Evolutionary conservation across 2,888 invertebrate species (phyloP).

Genomic region (Neria commutata): DNA sequence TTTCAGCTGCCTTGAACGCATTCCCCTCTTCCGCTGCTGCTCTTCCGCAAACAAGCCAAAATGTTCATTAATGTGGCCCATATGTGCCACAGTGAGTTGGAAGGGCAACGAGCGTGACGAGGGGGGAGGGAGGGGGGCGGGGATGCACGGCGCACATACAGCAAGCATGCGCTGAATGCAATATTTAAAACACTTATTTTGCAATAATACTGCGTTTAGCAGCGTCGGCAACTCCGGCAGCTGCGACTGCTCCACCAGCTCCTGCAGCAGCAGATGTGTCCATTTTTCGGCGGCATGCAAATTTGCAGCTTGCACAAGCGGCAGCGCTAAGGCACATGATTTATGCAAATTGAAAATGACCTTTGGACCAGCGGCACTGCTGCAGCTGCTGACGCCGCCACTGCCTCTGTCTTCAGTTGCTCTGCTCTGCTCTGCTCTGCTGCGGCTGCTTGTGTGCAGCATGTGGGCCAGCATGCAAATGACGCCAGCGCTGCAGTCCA

Average conservation of each 20-base stretch:
- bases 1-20: neutral
- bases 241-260: constrained; percentile 23
- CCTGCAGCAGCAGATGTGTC: constrained; percentile 21
- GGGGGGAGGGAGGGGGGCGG: no score
- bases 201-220: constrained; percentile 19
- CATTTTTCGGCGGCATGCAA: constrained; percentile 2
- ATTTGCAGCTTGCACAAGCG: constrained; percentile 4
- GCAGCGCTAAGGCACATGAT: constrained; percentile 39
- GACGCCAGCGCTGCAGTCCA: neutral
- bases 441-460: neutral
- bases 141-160: no score
- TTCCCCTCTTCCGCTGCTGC: neutral
- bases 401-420: neutral
- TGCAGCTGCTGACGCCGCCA: neutral
- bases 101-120: no score
- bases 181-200: constrained; percentile 23
- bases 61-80: no score
- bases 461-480: neutral
- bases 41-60: no score
- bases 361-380: constrained; percentile 37
- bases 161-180: constrained; percentile 5
- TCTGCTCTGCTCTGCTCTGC: neutral
- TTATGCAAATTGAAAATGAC: constrained; percentile 54
- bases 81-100: neutral
- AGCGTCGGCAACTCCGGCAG: constrained; percentile 15